Conservation (phyloP, 30 jellyfish, hydroid and myxozoan genomes). For the Turritopsis dohrnii region DNA sequence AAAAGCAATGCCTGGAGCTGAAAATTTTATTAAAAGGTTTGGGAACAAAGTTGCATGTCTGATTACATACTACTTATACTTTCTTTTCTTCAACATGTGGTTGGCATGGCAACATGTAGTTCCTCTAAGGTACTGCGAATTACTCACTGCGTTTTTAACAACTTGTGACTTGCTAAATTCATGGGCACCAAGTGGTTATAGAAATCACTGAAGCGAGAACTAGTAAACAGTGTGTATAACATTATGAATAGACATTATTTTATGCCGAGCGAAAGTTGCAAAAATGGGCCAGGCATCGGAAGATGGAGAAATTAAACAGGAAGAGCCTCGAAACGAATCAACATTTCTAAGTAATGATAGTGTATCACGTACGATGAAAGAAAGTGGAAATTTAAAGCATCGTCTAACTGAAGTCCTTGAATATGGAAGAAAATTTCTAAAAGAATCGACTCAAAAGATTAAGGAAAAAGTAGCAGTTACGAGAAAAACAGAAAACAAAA, state of each 20-base stretch:
- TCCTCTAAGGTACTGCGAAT: too few species aligned
- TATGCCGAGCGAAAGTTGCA: not conserved
- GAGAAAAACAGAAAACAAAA: not conserved
- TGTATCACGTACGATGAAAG: not conserved
- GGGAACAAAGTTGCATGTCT: too few species aligned
- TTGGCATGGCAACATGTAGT: too few species aligned
- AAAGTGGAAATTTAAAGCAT: too few species aligned
- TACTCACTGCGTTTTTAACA: not conserved
- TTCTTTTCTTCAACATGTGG: too few species aligned
- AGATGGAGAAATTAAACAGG: not conserved
- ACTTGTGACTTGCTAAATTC: too few species aligned
- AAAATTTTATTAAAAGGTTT: too few species aligned
- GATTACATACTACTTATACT: too few species aligned
- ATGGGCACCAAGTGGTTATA: not conserved
- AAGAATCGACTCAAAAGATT: not conserved
- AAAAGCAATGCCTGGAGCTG: too few species aligned
- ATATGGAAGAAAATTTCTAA: not conserved
- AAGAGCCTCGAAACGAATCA: not conserved
- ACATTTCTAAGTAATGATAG: not conserved
- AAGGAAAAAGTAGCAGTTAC: not conserved
- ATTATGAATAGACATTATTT: not conserved
- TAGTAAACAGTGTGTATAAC: not conserved
- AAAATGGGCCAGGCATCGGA: not conserved
- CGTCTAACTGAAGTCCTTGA: not conserved
- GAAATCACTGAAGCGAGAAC: not conserved